Percentiles rank a stretch among this genome's conserved stretches.
Conservation (phyloP, 1,140 invertebrate species). For the Muscidifurax raptorellus region DNA sequence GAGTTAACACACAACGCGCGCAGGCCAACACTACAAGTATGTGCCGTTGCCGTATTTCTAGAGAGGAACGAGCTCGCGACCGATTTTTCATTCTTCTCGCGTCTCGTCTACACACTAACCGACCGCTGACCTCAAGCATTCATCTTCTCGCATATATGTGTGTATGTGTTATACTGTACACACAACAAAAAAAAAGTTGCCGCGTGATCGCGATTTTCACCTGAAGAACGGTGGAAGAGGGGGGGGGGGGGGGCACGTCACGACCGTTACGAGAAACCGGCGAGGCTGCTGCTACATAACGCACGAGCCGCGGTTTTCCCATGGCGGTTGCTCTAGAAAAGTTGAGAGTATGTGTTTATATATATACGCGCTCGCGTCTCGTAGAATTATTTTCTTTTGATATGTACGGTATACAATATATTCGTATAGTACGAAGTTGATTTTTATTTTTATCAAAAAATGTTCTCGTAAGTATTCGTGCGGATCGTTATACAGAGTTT, state of each 20-base stretch:
- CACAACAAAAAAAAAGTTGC: neutral
- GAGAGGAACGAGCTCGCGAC: constrained; percentile 20
- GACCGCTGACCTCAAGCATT: constrained; percentile 3
- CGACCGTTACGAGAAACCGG: constrained; percentile 20
- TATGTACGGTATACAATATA: too few relatives aligned
- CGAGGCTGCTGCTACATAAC: neutral
- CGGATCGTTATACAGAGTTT: too few relatives aligned
- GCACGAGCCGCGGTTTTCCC: neutral
- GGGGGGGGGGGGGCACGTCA: neutral
- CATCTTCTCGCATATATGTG: neutral
- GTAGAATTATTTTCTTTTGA: too few relatives aligned
- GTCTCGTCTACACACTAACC: neutral
- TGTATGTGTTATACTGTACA: neutral
- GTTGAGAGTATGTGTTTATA: too few relatives aligned
- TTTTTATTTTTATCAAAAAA: neutral
- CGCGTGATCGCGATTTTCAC: constrained; percentile 28
- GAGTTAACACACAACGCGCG: too few relatives aligned
- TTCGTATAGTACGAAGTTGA: too few relatives aligned
- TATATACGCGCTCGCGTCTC: too few relatives aligned
- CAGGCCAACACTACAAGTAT: neutral
- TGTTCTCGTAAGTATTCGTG: neutral
- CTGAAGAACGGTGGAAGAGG: neutral
- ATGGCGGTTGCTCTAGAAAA: constrained; percentile 11
- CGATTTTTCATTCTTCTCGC: constrained; percentile 23
- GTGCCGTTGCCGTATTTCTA: neutral